Percentiles rank a stretch among this genome's conserved stretches.
phyloP scores from a whole-genome alignment of 2,888 invertebrate species.

The Beris chalybata region DNA sequence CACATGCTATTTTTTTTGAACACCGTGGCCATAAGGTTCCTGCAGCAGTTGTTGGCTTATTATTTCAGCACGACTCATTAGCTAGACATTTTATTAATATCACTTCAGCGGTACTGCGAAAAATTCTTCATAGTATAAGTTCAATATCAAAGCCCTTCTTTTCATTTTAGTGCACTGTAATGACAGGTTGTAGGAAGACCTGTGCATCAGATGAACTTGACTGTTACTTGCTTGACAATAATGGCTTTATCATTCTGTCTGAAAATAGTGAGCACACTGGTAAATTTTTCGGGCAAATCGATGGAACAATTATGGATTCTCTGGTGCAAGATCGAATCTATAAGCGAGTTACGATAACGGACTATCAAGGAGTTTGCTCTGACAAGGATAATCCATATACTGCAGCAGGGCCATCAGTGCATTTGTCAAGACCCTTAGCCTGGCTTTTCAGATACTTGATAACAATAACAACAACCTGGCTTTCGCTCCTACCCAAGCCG shows the following conservation, averaged over 20 bases:
- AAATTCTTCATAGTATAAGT: slow-evolving; percentile 38
- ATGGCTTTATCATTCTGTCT: slow-evolving; percentile 90
- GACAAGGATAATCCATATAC: slow-evolving; percentile 63
- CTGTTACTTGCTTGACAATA: slow-evolving; percentile 92
- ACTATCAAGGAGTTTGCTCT: slow-evolving; percentile 86
- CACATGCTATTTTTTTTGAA: slow-evolving; percentile 86
- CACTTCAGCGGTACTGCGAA: slow-evolving; percentile 71
- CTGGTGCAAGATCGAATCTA: slow-evolving; percentile 88
- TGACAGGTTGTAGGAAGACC: slow-evolving; percentile 75
- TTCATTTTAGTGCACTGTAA: slow-evolving; percentile 63
- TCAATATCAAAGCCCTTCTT: too few species aligned
- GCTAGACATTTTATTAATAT: slow-evolving; percentile 85
- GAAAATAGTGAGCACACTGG: slow-evolving; percentile 86
- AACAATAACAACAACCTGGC: slow-evolving; percentile 51
- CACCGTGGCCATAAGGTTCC: slow-evolving; percentile 81
- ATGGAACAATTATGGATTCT: slow-evolving; percentile 92
- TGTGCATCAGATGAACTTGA: slow-evolving; percentile 86
- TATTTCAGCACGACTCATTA: slow-evolving; percentile 81
- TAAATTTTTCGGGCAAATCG: slow-evolving; percentile 91
- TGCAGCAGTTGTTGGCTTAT: slow-evolving; percentile 89
- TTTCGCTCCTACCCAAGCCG: slow-evolving; percentile 50
- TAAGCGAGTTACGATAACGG: slow-evolving; percentile 82
- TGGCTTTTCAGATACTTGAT: slow-evolving; percentile 52
- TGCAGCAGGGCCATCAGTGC: slow-evolving; percentile 49
- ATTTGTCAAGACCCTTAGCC: slow-evolving; percentile 48